Percentiles rank a stretch among this genome's conserved stretches.
phyloP scores from a whole-genome alignment of 2,888 invertebrate genomes.

The Bimastos eiseni region DNA sequence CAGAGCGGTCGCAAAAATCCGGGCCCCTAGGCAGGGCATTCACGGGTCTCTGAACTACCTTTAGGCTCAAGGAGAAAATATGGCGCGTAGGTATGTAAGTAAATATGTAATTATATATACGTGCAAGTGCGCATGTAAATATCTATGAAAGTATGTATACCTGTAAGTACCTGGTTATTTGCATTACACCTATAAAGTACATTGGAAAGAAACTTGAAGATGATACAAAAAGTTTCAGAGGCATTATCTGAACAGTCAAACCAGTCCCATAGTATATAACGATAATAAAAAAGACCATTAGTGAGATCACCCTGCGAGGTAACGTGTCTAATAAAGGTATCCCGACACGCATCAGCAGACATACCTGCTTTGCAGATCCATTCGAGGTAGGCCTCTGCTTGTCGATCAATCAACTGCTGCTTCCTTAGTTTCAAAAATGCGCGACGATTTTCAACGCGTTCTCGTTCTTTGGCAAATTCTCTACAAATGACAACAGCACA shows the following conservation, averaged over 20 bases:
- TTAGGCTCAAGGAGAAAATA: too few species aligned
- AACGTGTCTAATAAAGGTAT: too few species aligned
- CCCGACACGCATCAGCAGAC: too few species aligned
- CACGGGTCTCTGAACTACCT: too few species aligned
- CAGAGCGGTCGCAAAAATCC: too few species aligned
- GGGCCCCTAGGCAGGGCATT: too few species aligned
- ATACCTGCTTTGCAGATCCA: constrained; percentile 99
- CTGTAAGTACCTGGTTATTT: background rate
- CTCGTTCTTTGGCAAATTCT: constrained; percentile 99
- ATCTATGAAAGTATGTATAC: background rate
- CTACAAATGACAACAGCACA: constrained; percentile 68
- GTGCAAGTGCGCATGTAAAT: too few species aligned
- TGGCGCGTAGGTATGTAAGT: too few species aligned
- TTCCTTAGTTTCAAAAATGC: constrained; percentile 97
- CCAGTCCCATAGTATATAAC: background rate
- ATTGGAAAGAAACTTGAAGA: background rate
- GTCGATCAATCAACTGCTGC: constrained; percentile 95
- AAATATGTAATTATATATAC: too few species aligned
- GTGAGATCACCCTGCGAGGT: too few species aligned
- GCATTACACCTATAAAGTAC: background rate
- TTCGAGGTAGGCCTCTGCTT: constrained; percentile 98
- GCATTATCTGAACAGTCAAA: background rate
- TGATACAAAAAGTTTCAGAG: background rate
- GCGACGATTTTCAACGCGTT: constrained; percentile 99
- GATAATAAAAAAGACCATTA: too few species aligned